Evolutionary conservation across 2,797 vertebrate species (phyloP).

Genomic region (Centropyge bicolor): DNA sequence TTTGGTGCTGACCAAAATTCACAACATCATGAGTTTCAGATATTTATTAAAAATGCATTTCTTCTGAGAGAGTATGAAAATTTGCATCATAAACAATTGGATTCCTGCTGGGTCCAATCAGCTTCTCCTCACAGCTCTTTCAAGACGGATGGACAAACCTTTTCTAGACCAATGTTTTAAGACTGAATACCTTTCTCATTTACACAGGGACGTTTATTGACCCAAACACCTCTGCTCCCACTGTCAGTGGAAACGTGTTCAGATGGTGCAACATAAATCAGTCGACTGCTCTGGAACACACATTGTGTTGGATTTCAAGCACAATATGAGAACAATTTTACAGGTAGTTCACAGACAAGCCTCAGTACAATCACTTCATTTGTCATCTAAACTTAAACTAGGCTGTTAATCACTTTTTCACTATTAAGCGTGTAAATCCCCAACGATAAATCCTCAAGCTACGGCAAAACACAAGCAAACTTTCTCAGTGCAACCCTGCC

Average conservation of each 20-base stretch:
- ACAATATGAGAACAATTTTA: too few relatives aligned
- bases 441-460: too few relatives aligned
- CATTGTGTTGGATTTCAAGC: neutral
- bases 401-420: neutral
- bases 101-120: slow-evolving; percentile 1
- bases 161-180: too few relatives aligned
- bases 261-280: neutral
- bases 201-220: neutral
- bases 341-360: neutral
- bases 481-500: too few relatives aligned
- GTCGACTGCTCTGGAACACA: neutral
- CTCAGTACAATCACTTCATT: neutral
- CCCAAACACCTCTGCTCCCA: neutral
- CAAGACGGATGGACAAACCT: neutral
- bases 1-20: neutral
- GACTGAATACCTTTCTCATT: neutral
- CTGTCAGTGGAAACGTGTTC: too few relatives aligned
- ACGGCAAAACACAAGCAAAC: neutral
- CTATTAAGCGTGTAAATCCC: too few relatives aligned
- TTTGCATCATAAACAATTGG: neutral
- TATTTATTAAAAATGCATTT: neutral
- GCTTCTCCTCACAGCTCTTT: neutral
- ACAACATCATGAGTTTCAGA: neutral
- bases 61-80: neutral
- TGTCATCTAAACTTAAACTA: slow-evolving; percentile 5